A percentile compares a stretch with the other conserved stretches of the same genome.
Evolutionary conservation across 2,797 vertebrate species (phyloP).

Genomic region (Anableps anableps): DNA sequence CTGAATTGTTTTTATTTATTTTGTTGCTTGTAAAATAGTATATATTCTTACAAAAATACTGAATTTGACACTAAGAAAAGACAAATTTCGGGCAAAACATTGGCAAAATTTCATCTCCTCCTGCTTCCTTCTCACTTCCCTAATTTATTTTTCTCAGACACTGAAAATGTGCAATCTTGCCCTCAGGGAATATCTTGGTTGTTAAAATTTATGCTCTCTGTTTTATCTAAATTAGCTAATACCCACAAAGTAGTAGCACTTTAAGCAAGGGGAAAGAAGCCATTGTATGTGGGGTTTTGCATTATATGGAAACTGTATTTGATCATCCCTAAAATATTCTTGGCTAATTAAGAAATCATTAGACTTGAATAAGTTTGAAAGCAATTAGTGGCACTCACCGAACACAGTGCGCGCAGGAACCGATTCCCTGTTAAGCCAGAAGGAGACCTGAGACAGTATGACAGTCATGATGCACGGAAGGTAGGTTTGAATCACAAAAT

Average conservation of each 20-base stretch:
- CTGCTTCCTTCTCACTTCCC: neutral
- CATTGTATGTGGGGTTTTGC: neutral
- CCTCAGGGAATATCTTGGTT: neutral
- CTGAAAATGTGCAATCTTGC: neutral
- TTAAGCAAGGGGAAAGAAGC: neutral
- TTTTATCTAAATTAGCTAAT: conserved; percentile 24
- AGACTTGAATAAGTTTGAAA: conserved; percentile 30
- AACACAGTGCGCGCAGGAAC: conserved; percentile 98
- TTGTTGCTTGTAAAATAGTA: neutral
- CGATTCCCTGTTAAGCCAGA: conserved; percentile 98
- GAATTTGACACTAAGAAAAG: conserved; percentile 10
- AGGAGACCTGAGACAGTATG: conserved; percentile 98
- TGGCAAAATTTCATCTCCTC: neutral
- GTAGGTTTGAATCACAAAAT: conserved; percentile 99
- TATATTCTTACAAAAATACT: neutral
- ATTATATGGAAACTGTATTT: neutral
- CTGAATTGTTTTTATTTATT: neutral
- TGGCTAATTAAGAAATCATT: conserved; percentile 36
- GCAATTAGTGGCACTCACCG: conserved; percentile 85
- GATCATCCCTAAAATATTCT: conserved; percentile 5
- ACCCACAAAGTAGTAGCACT: conserved; percentile 24
- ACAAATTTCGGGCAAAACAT: neutral
- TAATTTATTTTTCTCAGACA: neutral
- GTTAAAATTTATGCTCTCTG: neutral
- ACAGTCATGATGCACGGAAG: conserved; percentile 99